Base-by-base conservation (phyloP, 2,888 invertebrate genomes). In the Graphium colonna region DNA sequence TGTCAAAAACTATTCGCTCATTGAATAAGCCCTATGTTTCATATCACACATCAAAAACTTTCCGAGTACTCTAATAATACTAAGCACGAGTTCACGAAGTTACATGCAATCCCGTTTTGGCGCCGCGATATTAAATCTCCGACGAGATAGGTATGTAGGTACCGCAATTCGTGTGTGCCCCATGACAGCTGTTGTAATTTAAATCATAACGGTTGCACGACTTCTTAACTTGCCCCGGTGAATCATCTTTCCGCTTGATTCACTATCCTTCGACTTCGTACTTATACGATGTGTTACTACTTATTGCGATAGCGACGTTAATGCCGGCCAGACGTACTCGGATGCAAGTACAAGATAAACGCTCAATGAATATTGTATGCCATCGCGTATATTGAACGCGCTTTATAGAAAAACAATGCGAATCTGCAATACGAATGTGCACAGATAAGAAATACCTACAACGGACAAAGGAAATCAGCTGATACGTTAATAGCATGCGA, bases 211-310 rank as follows among this genome's bases (percentile, higher is more conserved):
- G 83, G 86, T 84, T 77, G 67, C 52, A 53, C 70, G 61, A 77
- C 74, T 78, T 82, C 82, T 79, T 73, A 73, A 68, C 73, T 71
- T 69, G 73, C 68, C 21, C 67, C 66, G 67, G 72, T 86, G 86
- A 86, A 76, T 87, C 86, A 86, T 80, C 80, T 85, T 82, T 83
- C 84, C 83, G 85, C 78, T 73, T 77, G 82, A 84, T 78, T 82
- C 82, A 79, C 75, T 66, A 64, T 61, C 58, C 75, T 65, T 63
- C 61, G 59, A 58, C 49, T 48, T 48, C 7, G 46, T 52, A 55
- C 41, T 44, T 43, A 21, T 42, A 36, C 40, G 39, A 26, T 26
- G 45, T 45, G 8, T 39, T 21, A 54, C 39, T 44, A 28, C 40
- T 38, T 43, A 47, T 33, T 36, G 36, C 43, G 53, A 44, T 44